Evolutionary conservation across 2,113 vertebrate species (phyloP).

Genomic region (Mungos mungo): DNA sequence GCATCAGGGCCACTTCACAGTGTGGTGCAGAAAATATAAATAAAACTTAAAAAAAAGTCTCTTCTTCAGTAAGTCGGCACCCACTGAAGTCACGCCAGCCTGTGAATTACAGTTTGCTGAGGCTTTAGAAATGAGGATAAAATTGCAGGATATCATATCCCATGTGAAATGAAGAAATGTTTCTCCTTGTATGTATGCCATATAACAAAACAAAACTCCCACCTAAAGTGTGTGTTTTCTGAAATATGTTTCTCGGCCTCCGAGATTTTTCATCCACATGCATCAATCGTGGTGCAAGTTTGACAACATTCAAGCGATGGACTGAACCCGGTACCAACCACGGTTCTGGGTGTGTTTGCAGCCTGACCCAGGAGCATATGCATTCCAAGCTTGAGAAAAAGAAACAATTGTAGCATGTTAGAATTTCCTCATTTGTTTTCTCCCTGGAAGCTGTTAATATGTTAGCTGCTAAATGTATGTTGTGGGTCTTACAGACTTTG

Average conservation of each 20-base stretch:
- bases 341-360: neutral
- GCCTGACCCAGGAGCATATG: neutral
- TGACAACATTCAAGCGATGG: neutral
- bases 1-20: constrained; percentile 20
- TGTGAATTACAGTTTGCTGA: constrained; percentile 19
- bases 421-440: neutral
- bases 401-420: neutral
- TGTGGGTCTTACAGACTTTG: neutral
- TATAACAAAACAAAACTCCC: neutral
- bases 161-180: constrained; percentile 16
- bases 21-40: constrained; percentile 60
- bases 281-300: neutral
- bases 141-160: constrained; percentile 43
- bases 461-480: neutral
- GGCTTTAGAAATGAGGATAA: constrained; percentile 36
- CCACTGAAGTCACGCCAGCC: constrained; percentile 52
- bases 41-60: neutral
- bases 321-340: neutral
- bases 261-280: neutral
- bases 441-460: neutral
- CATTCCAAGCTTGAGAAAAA: neutral
- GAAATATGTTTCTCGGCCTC: neutral
- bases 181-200: neutral
- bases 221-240: neutral
- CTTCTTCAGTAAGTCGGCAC: constrained; percentile 3